These are phyloP conservation scores for Brachionus manjavacas DNA, from an alignment of 1,140 invertebrate genomes.

Conservation along the genomic window DNA sequence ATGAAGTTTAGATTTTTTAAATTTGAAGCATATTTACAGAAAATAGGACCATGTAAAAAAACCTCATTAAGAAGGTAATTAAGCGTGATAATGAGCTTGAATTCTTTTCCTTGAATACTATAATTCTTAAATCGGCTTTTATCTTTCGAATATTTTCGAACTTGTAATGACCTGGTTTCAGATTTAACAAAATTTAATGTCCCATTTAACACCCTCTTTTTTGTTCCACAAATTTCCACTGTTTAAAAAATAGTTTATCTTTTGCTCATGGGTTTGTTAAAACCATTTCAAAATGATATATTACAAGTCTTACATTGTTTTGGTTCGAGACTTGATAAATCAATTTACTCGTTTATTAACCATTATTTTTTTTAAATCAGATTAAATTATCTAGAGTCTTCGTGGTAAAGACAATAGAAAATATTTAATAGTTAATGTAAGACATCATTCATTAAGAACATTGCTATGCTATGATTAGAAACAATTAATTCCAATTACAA, in stretches of 20 bases:
- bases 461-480: background rate
- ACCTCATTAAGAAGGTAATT: constrained; percentile 26
- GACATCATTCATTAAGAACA: background rate
- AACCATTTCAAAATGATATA: constrained; percentile 35
- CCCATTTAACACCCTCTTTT: constrained; percentile 3
- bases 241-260: constrained; percentile 29
- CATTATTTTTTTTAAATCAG: background rate
- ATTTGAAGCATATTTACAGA: background rate
- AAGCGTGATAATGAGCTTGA: constrained; percentile 20
- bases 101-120: constrained; percentile 17
- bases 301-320: background rate
- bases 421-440: background rate
- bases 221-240: background rate
- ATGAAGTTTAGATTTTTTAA: background rate
- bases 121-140: background rate
- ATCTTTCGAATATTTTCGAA: background rate
- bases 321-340: background rate
- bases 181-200: constrained; percentile 17
- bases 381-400: background rate
- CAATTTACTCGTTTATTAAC: constrained; percentile 7
- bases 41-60: background rate
- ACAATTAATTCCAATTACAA: background rate
- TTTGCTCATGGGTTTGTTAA: constrained; percentile 4
- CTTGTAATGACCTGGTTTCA: background rate
- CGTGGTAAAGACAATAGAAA: constrained; percentile 1